phyloP scores from a whole-genome alignment of 2,113 vertebrate species.

The Mobula hypostoma region DNA sequence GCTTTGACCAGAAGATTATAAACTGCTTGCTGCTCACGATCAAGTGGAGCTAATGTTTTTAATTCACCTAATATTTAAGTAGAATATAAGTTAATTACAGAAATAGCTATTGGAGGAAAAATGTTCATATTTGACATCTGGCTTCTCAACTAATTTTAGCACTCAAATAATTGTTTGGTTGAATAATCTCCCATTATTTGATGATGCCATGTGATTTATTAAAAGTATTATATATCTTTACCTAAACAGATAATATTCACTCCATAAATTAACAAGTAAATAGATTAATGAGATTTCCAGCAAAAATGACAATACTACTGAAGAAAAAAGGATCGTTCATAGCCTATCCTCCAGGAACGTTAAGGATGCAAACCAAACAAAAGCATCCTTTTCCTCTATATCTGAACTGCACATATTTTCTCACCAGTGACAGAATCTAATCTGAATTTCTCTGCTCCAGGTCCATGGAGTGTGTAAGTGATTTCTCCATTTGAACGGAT shows the following conservation, averaged over 20 bases:
- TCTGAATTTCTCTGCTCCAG: constrained; percentile 77
- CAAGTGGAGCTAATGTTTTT: constrained; percentile 72
- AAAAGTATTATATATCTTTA: neutral
- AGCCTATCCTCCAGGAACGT: neutral
- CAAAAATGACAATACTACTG: neutral
- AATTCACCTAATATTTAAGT: constrained; percentile 69
- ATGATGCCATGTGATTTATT: neutral
- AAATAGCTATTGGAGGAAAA: neutral
- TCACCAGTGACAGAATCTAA: constrained; percentile 84
- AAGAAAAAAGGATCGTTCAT: neutral
- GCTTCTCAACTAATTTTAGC: neutral
- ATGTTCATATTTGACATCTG: neutral
- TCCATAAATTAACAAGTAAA: neutral
- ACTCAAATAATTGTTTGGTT: neutral
- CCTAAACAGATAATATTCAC: neutral
- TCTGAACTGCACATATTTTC: neutral
- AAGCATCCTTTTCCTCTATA: neutral
- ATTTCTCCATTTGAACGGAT: constrained; percentile 92
- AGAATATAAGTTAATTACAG: constrained; percentile 20
- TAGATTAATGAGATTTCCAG: neutral
- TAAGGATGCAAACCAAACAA: neutral
- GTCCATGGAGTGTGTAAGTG: constrained; percentile 74
- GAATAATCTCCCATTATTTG: neutral
- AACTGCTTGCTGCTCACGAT: constrained; percentile 72
- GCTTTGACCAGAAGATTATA: constrained; percentile 74